These are phyloP conservation scores for Ectropis grisescens DNA, from an alignment of 1,140 invertebrate genomes.

Conservation along the genomic window DNA sequence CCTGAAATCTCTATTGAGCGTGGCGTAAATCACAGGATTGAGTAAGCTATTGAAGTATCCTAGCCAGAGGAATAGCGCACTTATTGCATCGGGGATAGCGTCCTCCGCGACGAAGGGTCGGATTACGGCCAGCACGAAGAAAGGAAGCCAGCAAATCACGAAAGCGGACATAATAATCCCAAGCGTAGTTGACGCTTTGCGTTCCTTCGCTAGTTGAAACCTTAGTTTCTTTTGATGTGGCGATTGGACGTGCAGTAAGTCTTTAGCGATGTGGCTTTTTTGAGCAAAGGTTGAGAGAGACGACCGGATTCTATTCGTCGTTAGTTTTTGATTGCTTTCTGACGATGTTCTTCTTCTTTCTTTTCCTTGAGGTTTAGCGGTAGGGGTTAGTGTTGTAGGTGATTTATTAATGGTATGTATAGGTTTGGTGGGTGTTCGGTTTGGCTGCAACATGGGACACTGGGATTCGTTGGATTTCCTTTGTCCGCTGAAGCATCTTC, in stretches of 20 bases:
- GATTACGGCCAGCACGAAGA: slow-evolving; percentile 93
- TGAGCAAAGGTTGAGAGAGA: slow-evolving; percentile 63
- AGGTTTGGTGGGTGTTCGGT: slow-evolving; percentile 51
- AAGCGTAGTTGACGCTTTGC: slow-evolving; percentile 95
- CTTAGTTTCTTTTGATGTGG: slow-evolving; percentile 81
- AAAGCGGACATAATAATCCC: slow-evolving; percentile 99
- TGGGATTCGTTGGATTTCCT: slow-evolving; percentile 81
- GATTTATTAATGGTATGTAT: slow-evolving; percentile 55
- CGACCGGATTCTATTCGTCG: slow-evolving; percentile 57
- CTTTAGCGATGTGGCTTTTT: slow-evolving; percentile 63
- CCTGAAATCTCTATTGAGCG: slow-evolving; percentile 91
- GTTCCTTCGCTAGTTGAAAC: slow-evolving; percentile 88
- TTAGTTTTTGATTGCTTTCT: slow-evolving; percentile 47
- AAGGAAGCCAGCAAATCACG: slow-evolving; percentile 96
- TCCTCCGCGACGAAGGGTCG: slow-evolving; percentile 82
- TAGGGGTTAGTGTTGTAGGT: slow-evolving; percentile 40
- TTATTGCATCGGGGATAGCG: slow-evolving; percentile 82
- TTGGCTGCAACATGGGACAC: slow-evolving; percentile 76
- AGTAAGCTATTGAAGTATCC: slow-evolving; percentile 94
- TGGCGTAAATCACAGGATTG: slow-evolving; percentile 95
- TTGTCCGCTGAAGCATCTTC: slow-evolving; percentile 74
- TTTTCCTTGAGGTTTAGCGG: slow-evolving; percentile 33
- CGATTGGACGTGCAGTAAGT: slow-evolving; percentile 61
- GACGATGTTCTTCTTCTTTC: slow-evolving; percentile 41
- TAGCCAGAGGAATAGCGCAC: slow-evolving; percentile 85